These are phyloP conservation scores for Rhyacophila evoluta DNA, from an alignment of 2,888 invertebrate genomes.

Conservation along the genomic window DNA sequence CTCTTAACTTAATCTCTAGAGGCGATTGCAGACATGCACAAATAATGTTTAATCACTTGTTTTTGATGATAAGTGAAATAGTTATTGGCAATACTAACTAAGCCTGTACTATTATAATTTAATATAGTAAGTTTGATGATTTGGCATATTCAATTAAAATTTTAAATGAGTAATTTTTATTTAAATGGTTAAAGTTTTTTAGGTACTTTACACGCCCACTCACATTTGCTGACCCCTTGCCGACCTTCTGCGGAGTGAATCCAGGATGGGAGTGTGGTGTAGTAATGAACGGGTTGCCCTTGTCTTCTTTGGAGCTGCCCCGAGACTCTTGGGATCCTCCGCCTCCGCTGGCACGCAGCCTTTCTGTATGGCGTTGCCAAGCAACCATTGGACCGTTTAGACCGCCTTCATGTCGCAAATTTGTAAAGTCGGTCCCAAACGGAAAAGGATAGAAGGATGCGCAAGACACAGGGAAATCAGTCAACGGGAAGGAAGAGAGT, in stretches of 20 bases:
- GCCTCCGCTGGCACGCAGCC: constrained; percentile 47
- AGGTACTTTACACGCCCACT: constrained; percentile 57
- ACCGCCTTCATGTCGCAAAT: constrained; percentile 43
- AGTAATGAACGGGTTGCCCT: constrained; percentile 87
- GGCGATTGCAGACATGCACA: too few relatives aligned
- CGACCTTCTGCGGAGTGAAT: constrained; percentile 94
- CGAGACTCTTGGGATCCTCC: constrained; percentile 33
- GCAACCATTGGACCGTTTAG: constrained; percentile 52
- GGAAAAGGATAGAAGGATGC: constrained; percentile 7
- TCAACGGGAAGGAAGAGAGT: constrained; percentile 46
- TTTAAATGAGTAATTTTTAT: too few relatives aligned
- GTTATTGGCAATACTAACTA: too few relatives aligned
- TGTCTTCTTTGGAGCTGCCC: constrained; percentile 70
- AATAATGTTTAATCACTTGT: too few relatives aligned
- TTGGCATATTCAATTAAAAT: too few relatives aligned
- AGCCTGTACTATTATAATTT: too few relatives aligned
- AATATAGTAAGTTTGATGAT: too few relatives aligned
- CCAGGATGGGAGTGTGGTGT: constrained; percentile 92
- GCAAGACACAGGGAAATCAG: constrained; percentile 18
- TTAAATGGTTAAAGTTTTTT: too few relatives aligned
- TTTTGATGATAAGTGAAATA: too few relatives aligned
- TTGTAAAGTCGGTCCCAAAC: neutral
- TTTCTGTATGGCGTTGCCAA: constrained; percentile 54
- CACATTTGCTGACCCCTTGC: constrained; percentile 76
- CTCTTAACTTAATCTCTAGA: too few relatives aligned